Evolutionary conservation across 1,140 invertebrate genomes (phyloP).

Genomic region (Parasteatoda tepidariorum): DNA sequence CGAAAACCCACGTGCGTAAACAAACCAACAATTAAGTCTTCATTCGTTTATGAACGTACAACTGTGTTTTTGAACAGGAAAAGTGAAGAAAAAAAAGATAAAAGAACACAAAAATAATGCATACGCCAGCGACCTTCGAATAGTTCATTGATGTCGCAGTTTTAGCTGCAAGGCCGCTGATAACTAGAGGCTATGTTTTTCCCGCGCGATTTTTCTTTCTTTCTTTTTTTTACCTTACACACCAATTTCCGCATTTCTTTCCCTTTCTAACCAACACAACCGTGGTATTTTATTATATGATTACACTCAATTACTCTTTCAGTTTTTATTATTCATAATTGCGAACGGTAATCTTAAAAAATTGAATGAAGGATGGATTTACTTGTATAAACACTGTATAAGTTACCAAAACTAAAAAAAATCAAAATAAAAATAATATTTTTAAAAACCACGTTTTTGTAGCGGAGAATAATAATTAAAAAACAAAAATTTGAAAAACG

Average conservation of each 20-base stretch:
- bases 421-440: too few relatives aligned
- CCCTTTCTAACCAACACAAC: neutral
- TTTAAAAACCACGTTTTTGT: too few relatives aligned
- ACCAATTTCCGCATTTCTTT: neutral
- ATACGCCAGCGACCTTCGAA: neutral
- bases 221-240: neutral
- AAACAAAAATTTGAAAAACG: too few relatives aligned
- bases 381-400: too few relatives aligned
- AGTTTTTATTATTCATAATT: neutral
- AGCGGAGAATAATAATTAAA: too few relatives aligned
- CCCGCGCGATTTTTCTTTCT: neutral
- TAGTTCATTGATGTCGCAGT: conserved; percentile 23
- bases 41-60: neutral
- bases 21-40: conserved; percentile 3
- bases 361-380: too few relatives aligned
- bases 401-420: too few relatives aligned
- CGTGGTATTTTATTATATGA: neutral
- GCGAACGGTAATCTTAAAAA: too few relatives aligned
- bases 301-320: neutral
- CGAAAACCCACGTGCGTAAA: conserved; percentile 3
- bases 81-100: neutral
- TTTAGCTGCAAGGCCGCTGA: neutral
- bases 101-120: neutral
- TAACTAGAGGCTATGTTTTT: neutral
- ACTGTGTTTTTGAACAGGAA: neutral